phyloP scores from a whole-genome alignment of 2,888 invertebrate genomes.

The Pinctada fucata region DNA sequence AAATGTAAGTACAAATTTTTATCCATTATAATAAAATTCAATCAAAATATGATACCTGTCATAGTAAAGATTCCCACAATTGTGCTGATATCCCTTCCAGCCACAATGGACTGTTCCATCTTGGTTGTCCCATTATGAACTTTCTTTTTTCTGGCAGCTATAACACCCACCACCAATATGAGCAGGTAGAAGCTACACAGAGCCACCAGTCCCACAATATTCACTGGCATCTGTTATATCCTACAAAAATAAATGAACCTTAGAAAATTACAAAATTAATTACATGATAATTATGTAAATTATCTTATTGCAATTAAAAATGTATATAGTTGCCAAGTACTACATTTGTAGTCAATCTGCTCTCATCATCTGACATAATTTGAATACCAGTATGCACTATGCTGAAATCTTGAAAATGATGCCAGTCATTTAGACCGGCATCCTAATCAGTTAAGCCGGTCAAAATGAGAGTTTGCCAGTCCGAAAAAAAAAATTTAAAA shows the following conservation, averaged over 20 bases:
- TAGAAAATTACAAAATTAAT: too few relatives aligned
- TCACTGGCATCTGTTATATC: conserved; percentile 41
- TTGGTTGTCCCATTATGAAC: conserved; percentile 40
- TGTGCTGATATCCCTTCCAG: conserved; percentile 65
- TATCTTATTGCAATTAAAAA: too few relatives aligned
- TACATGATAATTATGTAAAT: too few relatives aligned
- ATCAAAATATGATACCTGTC: conserved; percentile 65
- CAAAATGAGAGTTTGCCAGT: too few relatives aligned
- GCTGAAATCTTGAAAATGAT: too few relatives aligned
- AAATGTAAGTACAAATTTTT: not conserved
- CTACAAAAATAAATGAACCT: not conserved
- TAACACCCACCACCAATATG: conserved; percentile 65
- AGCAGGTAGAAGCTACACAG: conserved; percentile 63
- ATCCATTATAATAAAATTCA: not conserved
- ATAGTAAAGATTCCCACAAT: conserved; percentile 73
- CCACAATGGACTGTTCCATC: conserved; percentile 66
- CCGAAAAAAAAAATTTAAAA: too few relatives aligned
- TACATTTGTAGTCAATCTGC: too few relatives aligned
- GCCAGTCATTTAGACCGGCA: too few relatives aligned
- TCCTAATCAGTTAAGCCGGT: too few relatives aligned
- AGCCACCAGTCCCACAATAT: conserved; percentile 58
- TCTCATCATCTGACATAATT: too few relatives aligned
- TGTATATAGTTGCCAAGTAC: too few relatives aligned
- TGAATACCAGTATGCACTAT: too few relatives aligned
- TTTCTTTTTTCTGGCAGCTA: conserved; percentile 60